Base-by-base conservation (phyloP, 2,797 vertebrate genomes). In the Phrynocephalus guinanensis region DNA sequence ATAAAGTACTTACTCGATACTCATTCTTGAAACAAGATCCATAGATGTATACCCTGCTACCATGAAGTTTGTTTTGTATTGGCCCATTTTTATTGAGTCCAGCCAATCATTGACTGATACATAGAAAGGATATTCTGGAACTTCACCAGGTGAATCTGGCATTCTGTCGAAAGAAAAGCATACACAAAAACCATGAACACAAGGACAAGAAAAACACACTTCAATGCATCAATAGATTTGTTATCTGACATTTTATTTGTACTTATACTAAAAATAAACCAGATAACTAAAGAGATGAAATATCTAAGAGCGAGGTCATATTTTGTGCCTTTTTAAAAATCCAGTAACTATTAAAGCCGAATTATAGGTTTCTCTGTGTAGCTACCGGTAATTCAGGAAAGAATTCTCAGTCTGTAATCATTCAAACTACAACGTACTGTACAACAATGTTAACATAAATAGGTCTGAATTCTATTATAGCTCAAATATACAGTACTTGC, bases 51-150 rank as follows among this genome's bases (percentile, higher is more conserved):
- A 99, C 92, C 99, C 99, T 82, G 98, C 98, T 92, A 98, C 98
- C 94, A 99, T 97, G 96, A 99, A 99, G 96, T 98, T 99, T 96
- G 96, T 99, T 96, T 99, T 99, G 94, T 99, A 99, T 94, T 99
- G 99, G 95, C 98, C 98, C 99, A 99, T 99, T 97, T 99, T 99
- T 96, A 99, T 99, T 91, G 98, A 99, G 95, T 99, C 99, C 82
- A 99, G 97, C 99, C 99, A 99, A 95, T 99, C 99, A 80, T 98
- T 97, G 8, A 99, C 98, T 87, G 99, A 99, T 96, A 99, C 98
- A 96, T 99, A 99, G 89, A 99, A 94, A 92, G 97, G 97, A 92
- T 97, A 97, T 94, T 97, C 97, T 5, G 96, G 86, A 93, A 95
- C 93, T 91, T 97, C 97, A 87, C 96, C 92, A 89, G 97, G 97